Conservation (phyloP, 2,888 invertebrate species). For the Rhaphigaster nebulosa region DNA sequence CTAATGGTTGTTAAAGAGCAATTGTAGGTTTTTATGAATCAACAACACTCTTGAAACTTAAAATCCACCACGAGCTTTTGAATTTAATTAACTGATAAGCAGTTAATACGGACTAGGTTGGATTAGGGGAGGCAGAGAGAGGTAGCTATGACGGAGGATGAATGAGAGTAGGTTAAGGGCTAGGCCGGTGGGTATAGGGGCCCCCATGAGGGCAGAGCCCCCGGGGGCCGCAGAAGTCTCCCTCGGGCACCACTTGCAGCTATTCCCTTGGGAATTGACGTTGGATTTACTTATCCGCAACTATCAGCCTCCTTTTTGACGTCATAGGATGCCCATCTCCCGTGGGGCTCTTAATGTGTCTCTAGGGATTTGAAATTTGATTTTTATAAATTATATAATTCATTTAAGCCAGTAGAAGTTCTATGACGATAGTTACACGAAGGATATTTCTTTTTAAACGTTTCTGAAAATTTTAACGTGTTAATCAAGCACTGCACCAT, state of each 20-base stretch:
- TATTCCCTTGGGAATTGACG: constrained; percentile 60
- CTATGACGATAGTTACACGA: too few species aligned
- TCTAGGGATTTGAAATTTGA: constrained; percentile 56
- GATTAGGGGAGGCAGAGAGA: neutral
- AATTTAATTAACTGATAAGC: neutral
- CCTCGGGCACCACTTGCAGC: constrained; percentile 55
- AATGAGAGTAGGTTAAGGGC: constrained; percentile 53
- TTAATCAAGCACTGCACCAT: too few species aligned
- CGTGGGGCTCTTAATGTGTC: constrained; percentile 50
- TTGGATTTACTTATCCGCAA: constrained; percentile 53
- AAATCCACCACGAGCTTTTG: neutral
- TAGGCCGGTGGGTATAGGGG: constrained; percentile 48
- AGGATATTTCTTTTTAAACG: too few species aligned
- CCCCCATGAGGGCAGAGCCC: constrained; percentile 58
- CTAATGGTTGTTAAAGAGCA: neutral
- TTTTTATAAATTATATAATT: neutral
- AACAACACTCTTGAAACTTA: neutral
- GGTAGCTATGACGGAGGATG: neutral
- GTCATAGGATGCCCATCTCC: constrained; percentile 8
- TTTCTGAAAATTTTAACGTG: too few species aligned
- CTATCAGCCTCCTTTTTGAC: constrained; percentile 42
- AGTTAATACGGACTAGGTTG: neutral
- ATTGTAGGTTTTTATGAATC: neutral
- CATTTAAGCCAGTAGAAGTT: neutral
- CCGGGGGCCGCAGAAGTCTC: constrained; percentile 55